Conservation (phyloP, 2,113 vertebrate genomes). For the Daphoenositta chrysoptera region DNA sequence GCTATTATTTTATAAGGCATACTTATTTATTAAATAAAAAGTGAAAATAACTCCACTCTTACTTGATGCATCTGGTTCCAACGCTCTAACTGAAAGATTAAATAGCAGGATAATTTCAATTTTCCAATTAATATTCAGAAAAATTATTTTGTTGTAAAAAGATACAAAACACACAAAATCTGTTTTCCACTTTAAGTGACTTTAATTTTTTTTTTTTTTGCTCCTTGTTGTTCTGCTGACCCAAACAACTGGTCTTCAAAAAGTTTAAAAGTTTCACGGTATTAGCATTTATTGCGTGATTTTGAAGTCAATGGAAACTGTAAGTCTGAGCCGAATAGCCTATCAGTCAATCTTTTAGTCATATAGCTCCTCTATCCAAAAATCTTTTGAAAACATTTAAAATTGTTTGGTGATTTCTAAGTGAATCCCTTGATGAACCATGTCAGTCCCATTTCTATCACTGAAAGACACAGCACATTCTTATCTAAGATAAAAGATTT, state of each 20-base stretch:
- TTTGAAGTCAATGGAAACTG: background rate
- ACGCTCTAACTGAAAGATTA: background rate
- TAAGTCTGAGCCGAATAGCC: background rate
- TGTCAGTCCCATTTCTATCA: background rate
- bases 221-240: background rate
- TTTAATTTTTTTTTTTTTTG: background rate
- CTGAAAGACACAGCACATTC: background rate
- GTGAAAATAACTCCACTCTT: background rate
- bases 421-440: background rate
- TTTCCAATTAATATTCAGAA: background rate
- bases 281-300: background rate
- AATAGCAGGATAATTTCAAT: background rate
- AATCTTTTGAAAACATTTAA: background rate
- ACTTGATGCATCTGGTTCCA: background rate
- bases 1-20: background rate
- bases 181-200: rapidly evolving
- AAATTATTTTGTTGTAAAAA: background rate
- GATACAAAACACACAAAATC: background rate
- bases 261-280: background rate
- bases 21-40: background rate
- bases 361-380: background rate
- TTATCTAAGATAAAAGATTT: background rate
- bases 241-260: background rate
- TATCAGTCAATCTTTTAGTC: background rate
- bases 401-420: background rate